A percentile compares a stretch with the other conserved stretches of the same genome.
Evolutionary conservation across 2,888 invertebrate species (phyloP).

Genomic region (Phania funesta): DNA sequence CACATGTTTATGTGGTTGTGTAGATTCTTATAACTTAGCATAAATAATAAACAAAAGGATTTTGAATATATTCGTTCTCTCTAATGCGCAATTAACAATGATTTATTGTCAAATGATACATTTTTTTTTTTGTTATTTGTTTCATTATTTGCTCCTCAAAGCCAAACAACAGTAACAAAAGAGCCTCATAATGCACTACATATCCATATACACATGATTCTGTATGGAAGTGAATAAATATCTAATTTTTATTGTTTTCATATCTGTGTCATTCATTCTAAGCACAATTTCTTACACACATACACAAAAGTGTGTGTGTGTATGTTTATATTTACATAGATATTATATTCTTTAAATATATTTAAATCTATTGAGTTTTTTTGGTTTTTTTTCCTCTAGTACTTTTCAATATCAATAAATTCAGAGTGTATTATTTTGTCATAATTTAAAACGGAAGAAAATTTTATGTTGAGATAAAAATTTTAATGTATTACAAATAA

Average conservation of each 20-base stretch:
- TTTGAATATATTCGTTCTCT: conserved; percentile 59
- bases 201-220: not conserved
- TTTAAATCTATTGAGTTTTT: not conserved
- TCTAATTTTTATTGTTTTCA: conserved; percentile 42
- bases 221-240: not conserved
- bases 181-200: conserved; percentile 43
- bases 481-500: not conserved
- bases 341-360: not conserved
- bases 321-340: not conserved
- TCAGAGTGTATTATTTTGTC: not conserved
- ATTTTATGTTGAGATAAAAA: not conserved
- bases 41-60: conserved; percentile 59
- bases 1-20: not conserved
- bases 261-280: conserved; percentile 36
- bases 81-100: conserved; percentile 68
- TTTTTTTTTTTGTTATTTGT: conserved; percentile 25
- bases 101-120: conserved; percentile 68
- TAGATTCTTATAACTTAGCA: conserved; percentile 37
- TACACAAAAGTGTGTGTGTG: no score
- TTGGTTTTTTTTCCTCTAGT: not conserved
- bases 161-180: conserved; percentile 1
- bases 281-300: not conserved
- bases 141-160: conserved; percentile 24
- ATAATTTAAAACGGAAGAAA: not conserved
- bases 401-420: not conserved